Evolutionary conservation across 2,113 vertebrate species (phyloP).

Genomic region (Plecturocebus donacophilus): DNA sequence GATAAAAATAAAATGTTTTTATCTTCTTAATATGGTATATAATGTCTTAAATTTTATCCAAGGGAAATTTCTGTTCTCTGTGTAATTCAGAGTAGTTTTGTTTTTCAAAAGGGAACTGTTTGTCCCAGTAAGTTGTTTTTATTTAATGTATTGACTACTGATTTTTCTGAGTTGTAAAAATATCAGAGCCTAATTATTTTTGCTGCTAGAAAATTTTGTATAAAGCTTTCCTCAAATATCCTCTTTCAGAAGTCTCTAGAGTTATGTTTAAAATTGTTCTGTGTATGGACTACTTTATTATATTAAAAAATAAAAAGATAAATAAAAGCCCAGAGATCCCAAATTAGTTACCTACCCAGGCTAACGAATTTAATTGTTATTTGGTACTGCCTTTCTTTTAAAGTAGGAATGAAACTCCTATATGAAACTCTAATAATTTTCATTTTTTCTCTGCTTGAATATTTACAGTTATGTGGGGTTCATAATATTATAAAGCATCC

Average conservation of each 20-base stretch:
- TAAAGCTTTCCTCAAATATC: not conserved
- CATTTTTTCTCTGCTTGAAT: not conserved
- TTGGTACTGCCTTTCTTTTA: not conserved
- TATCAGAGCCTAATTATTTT: slow-evolving; percentile 55
- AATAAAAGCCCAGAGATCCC: slow-evolving; percentile 3
- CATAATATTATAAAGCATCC: not conserved
- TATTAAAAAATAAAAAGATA: slow-evolving; percentile 27
- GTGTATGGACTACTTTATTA: slow-evolving; percentile 17
- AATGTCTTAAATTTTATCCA: slow-evolving; percentile 54
- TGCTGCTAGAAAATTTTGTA: slow-evolving; percentile 24
- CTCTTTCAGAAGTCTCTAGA: not conserved
- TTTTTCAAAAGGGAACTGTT: slow-evolving; percentile 45
- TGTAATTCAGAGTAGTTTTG: slow-evolving; percentile 5
- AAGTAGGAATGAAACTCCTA: not conserved
- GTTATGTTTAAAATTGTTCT: slow-evolving; percentile 18
- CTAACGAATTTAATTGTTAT: not conserved
- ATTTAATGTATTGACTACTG: slow-evolving; percentile 10
- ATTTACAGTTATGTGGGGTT: not conserved
- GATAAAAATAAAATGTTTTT: slow-evolving; percentile 55
- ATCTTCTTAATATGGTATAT: not conserved
- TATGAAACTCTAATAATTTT: not conserved
- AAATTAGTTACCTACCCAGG: not conserved
- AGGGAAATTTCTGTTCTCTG: slow-evolving; percentile 35
- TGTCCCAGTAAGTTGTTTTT: slow-evolving; percentile 29
- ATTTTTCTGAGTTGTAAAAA: slow-evolving; percentile 39